A percentile compares a stretch with the other conserved stretches of the same genome.
Conservation (phyloP, 2,888 invertebrate species). For the Auanema freiburgensis region DNA sequence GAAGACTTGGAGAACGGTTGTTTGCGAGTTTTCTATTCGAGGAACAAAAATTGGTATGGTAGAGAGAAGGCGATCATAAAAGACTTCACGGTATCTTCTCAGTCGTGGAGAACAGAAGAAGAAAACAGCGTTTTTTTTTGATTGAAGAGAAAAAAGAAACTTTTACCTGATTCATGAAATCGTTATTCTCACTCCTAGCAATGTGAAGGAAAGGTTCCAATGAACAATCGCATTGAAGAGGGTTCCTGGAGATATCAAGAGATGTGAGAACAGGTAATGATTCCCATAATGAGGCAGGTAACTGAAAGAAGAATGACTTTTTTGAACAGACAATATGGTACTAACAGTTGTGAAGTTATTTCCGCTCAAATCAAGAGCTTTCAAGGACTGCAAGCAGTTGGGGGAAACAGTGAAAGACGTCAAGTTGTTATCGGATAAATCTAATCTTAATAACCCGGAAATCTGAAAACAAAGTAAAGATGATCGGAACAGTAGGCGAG, state of each 20-base stretch:
- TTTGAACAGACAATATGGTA: not conserved
- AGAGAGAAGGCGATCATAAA: no score
- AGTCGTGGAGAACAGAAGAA: no score
- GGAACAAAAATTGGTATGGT: no score
- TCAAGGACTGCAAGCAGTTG: constrained; percentile 1
- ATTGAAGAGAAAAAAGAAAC: no score
- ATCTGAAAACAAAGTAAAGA: no score
- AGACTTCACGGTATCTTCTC: no score
- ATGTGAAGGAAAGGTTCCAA: constrained; percentile 10
- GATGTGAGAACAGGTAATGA: constrained; percentile 4
- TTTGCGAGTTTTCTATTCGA: no score
- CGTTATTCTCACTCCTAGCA: constrained; percentile 2
- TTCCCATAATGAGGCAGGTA: constrained; percentile 10
- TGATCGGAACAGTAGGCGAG: not conserved
- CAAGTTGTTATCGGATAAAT: constrained; percentile 14
- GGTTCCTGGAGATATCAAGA: constrained; percentile 14
- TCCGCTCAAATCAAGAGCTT: constrained; percentile 9
- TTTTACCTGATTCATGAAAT: constrained; percentile 15
- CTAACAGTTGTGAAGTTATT: constrained; percentile 17
- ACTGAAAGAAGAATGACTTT: constrained; percentile 1
- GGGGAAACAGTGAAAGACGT: not conserved
- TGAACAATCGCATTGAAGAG: constrained; percentile 12
- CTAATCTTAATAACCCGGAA: not conserved
- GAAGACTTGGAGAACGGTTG: no score
- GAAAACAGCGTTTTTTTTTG: no score